These are phyloP conservation scores for Lanistes nyassanus DNA, from an alignment of 1,140 invertebrate species.

Conservation along the genomic window DNA sequence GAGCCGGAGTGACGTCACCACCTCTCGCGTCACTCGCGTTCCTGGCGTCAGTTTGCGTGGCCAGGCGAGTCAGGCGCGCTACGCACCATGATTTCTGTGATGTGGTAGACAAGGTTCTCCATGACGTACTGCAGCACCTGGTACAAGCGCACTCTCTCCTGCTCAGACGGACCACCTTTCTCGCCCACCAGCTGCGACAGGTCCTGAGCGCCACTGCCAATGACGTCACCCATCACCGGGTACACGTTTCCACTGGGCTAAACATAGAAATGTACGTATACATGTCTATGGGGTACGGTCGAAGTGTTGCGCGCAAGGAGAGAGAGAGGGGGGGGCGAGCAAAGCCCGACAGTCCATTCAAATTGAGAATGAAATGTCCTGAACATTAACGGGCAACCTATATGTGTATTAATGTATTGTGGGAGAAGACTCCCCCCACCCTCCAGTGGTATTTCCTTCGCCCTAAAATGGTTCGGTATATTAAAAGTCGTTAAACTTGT, in stretches of 20 bases:
- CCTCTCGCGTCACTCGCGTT: neutral
- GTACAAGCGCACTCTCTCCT: slow-evolving; percentile 38
- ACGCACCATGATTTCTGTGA: slow-evolving; percentile 64
- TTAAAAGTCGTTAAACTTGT: too few relatives aligned
- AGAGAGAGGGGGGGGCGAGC: too few relatives aligned
- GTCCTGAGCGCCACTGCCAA: slow-evolving; percentile 52
- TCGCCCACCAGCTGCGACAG: slow-evolving; percentile 39
- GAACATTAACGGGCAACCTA: too few relatives aligned
- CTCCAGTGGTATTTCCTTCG: too few relatives aligned
- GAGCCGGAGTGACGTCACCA: too few relatives aligned
- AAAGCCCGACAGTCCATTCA: too few relatives aligned
- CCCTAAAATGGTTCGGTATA: too few relatives aligned
- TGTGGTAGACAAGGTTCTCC: slow-evolving; percentile 60
- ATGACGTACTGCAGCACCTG: slow-evolving; percentile 60
- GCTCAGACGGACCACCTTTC: slow-evolving; percentile 1
- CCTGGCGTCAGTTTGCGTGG: neutral
- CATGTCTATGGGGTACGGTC: too few relatives aligned
- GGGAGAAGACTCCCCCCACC: too few relatives aligned
- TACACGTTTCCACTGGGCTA: slow-evolving; percentile 63
- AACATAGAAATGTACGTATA: neutral
- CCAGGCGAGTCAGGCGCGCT: neutral
- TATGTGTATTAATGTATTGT: too few relatives aligned
- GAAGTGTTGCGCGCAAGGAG: too few relatives aligned
- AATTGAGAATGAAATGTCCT: too few relatives aligned
- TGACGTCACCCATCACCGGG: slow-evolving; percentile 55